Percentiles rank a stretch among this genome's conserved stretches.
These are phyloP conservation scores for Micromys minutus DNA, from an alignment of 2,113 vertebrate species.

Conservation along the genomic window DNA sequence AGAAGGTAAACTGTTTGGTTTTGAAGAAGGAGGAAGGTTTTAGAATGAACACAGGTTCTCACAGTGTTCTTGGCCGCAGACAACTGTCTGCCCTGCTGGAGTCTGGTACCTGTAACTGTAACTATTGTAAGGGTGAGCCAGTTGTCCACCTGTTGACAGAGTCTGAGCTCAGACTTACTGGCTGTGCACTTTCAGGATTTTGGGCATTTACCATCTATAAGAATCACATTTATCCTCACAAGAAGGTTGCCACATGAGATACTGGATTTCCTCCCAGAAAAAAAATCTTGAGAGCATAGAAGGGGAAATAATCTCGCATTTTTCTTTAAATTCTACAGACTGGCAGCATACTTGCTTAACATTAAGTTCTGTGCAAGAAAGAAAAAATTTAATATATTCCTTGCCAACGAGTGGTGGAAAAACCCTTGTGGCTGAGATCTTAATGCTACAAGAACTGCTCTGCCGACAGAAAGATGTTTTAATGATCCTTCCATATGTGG, in stretches of 20 bases:
- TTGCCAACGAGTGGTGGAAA: conserved; percentile 97
- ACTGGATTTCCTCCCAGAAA: conserved; percentile 36
- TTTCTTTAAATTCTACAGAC: conserved; percentile 84
- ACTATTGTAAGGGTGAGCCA: too few species aligned
- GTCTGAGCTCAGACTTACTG: background rate
- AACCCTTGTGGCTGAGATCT: conserved; percentile 97
- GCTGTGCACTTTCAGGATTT: background rate
- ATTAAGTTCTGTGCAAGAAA: conserved; percentile 90
- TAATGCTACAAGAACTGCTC: conserved; percentile 94
- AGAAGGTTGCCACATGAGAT: background rate
- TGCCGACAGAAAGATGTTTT: conserved; percentile 94
- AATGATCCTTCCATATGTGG: conserved; percentile 95
- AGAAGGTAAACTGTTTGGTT: background rate
- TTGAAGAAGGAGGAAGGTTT: background rate
- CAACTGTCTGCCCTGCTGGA: background rate
- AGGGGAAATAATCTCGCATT: conserved; percentile 52
- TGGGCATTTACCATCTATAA: background rate
- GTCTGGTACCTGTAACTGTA: background rate
- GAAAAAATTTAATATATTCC: conserved; percentile 96
- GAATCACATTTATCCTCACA: background rate
- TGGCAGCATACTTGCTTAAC: conserved; percentile 97
- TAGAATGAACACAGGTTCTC: background rate
- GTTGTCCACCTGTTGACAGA: background rate
- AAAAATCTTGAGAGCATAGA: background rate
- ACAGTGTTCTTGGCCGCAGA: background rate